Conservation (phyloP, 2,797 vertebrate genomes). For the Enoplosus armatus region DNA sequence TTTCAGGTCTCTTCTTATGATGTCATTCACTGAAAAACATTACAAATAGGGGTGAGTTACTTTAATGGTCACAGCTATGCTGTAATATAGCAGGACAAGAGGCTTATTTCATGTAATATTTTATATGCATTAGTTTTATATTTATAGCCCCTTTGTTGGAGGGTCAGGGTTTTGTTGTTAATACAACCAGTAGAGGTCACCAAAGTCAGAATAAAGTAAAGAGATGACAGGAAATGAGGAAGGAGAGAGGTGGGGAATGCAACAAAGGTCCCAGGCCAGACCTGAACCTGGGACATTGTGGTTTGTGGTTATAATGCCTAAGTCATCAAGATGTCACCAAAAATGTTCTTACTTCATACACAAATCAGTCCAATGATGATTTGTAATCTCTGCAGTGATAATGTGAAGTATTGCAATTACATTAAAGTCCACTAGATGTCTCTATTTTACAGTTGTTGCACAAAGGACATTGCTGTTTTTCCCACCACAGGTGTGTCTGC, state of each 20-base stretch:
- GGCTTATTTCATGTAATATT: not conserved
- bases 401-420: slow-evolving; percentile 6
- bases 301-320: slow-evolving; percentile 18
- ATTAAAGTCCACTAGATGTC: slow-evolving; percentile 36
- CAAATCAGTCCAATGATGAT: not conserved
- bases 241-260: not conserved
- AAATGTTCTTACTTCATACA: slow-evolving; percentile 16
- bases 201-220: not conserved
- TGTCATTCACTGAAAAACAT: slow-evolving; percentile 93
- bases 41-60: slow-evolving; percentile 4
- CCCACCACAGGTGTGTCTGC: slow-evolving; percentile 42
- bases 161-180: not conserved
- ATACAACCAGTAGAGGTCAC: slow-evolving; percentile 22
- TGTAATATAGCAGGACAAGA: not conserved
- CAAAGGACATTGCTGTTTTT: slow-evolving; percentile 30
- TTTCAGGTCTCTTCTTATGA: slow-evolving; percentile 96
- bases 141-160: not conserved
- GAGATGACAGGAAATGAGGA: slow-evolving; percentile 10
- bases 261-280: not conserved
- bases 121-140: not conserved
- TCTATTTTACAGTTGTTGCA: not conserved
- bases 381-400: not conserved
- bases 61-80: slow-evolving; percentile 3
- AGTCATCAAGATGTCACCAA: not conserved
- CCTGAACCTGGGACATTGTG: slow-evolving; percentile 20